Evolutionary conservation across 2,888 invertebrate genomes (phyloP), one percentile per base, ranked within the genome.

Genomic region (Nomada flava): DNA sequence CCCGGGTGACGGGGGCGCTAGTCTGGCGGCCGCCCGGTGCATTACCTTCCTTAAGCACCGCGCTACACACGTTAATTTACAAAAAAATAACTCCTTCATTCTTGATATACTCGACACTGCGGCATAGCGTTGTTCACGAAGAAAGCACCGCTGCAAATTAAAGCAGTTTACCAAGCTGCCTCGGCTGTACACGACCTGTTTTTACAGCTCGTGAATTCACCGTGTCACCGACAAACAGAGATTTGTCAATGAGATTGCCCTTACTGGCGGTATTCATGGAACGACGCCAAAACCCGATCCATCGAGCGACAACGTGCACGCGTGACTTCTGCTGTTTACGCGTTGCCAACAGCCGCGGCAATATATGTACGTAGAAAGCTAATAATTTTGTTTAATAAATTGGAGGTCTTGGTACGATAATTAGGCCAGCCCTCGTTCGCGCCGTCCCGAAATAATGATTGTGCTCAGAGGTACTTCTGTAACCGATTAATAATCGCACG

Each of bases 221-320:
- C 60, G 79, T 57, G 73, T 76, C 72, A 71, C 67, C 62, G 65
- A 23, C 78, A 64, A 85, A 72, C 65, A 57, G 53, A 76, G 72
- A 82, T 85, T 79, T 79, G 73, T 83, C 86, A 83, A 74, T 72
- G 65, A 76, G 78, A 78, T 81, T 72, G 75, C 62, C 64, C 36
- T 85, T 74, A 68, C 44, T 13, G 53, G 13, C 29, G 60, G 50
- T 57, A 60, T 47, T 7, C 55, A 23, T 83, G 86, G 81, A 83
- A 42, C 75, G 7, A 10, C 15, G 83, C 86, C 83, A 86, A 85
- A 62, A 71, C 55, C 71, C 64, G 23, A 73, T 71, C 73, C 75
- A 76, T 75, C 76, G 78, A 26, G 20, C 47, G 26, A 60, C 50
- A 47, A 77, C 50, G 60, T 44, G 52, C 18, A 65, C 20, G 52